phyloP scores from a whole-genome alignment of 37 sponge, comb jelly and placozoan species.

The Beroe ovata region DNA sequence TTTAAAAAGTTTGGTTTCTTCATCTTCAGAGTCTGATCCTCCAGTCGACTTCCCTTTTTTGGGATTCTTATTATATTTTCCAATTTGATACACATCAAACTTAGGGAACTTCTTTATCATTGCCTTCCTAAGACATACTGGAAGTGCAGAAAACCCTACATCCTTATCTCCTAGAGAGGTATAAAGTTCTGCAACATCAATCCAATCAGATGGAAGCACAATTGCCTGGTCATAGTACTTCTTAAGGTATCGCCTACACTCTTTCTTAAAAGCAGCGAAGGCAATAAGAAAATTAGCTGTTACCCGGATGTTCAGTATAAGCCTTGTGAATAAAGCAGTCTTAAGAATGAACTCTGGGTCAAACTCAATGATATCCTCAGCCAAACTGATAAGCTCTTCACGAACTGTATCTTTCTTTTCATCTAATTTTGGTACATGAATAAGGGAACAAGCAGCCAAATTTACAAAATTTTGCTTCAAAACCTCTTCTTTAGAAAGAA shows the following conservation, averaged over 20 bases:
- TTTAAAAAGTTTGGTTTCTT: slow-evolving; percentile 27
- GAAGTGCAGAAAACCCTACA: slow-evolving; percentile 85
- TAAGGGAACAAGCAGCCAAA: slow-evolving; percentile 90
- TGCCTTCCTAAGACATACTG: slow-evolving; percentile 87
- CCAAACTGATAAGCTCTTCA: slow-evolving; percentile 67
- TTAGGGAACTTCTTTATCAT: slow-evolving; percentile 86
- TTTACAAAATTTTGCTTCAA: slow-evolving; percentile 74
- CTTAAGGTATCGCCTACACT: slow-evolving; percentile 87
- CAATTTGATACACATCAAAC: slow-evolving; percentile 94
- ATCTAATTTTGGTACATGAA: slow-evolving; percentile 81
- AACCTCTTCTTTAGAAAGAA: slow-evolving; percentile 16
- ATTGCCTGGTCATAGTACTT: slow-evolving; percentile 84
- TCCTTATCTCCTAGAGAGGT: slow-evolving; percentile 84
- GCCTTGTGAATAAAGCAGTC: slow-evolving; percentile 88
- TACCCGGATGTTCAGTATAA: slow-evolving; percentile 87
- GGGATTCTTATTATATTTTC: slow-evolving; percentile 90
- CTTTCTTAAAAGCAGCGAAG: slow-evolving; percentile 78
- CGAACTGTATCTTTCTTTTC: slow-evolving; percentile 72
- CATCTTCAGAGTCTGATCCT: slow-evolving; percentile 51
- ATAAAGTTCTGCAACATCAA: slow-evolving; percentile 98
- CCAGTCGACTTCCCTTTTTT: slow-evolving; percentile 71
- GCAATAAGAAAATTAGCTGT: slow-evolving; percentile 96
- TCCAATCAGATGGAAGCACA: slow-evolving; percentile 98
- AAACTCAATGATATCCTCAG: slow-evolving; percentile 69
- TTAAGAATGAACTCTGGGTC: slow-evolving; percentile 97